Percentiles rank a stretch among this genome's conserved stretches.
These are phyloP conservation scores for Rhagoletis pomonella DNA, from an alignment of 1,140 invertebrate genomes.

Conservation along the genomic window DNA sequence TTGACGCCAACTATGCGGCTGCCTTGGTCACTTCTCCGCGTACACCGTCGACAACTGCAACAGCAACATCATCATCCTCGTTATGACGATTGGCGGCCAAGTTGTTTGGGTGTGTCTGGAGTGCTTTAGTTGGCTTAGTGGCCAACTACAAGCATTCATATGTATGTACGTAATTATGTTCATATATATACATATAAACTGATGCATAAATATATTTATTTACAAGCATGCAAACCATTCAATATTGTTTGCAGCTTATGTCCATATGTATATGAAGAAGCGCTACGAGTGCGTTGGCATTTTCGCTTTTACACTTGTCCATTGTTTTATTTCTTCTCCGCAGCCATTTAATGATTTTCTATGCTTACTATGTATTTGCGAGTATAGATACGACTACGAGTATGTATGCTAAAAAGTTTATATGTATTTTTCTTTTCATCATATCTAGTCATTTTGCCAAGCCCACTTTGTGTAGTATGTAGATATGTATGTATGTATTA, in stretches of 20 bases:
- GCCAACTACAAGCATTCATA: not conserved
- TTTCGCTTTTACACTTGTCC: not conserved
- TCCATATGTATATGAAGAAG: too few species aligned
- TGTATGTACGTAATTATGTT: not conserved
- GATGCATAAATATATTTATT: not conserved
- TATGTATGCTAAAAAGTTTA: too few species aligned
- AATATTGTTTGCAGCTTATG: not conserved
- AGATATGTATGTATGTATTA: not conserved
- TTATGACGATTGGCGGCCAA: not conserved
- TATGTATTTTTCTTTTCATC: too few species aligned
- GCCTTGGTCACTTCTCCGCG: not conserved
- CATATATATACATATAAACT: not conserved
- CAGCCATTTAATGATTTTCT: not conserved
- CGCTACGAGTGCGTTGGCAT: constrained; percentile 43
- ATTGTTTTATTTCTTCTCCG: not conserved
- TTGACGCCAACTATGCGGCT: constrained; percentile 25
- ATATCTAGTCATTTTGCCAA: not conserved
- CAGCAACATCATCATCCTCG: too few species aligned
- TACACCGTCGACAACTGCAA: too few species aligned
- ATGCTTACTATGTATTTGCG: not conserved
- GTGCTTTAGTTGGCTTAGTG: not conserved
- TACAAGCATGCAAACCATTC: constrained; percentile 24
- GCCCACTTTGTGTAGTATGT: constrained; percentile 6
- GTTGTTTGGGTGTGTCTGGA: not conserved
- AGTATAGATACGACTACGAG: too few species aligned